Evolutionary conservation across 2,113 vertebrate species (phyloP).

Genomic region (Acanthochromis polyacanthus): DNA sequence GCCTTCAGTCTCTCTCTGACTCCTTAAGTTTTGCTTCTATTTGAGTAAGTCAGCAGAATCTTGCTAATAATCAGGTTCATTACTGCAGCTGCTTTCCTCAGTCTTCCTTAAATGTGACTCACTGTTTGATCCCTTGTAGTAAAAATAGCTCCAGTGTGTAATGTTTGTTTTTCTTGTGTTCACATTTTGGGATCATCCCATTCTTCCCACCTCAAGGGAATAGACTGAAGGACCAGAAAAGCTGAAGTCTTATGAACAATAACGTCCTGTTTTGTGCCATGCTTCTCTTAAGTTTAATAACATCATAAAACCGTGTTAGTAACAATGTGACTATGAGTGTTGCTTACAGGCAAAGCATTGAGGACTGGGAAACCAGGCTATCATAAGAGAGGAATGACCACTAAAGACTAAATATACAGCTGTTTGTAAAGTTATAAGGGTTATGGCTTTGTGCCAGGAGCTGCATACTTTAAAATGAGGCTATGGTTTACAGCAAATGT

Average conservation of each 20-base stretch:
- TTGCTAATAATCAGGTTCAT: conserved; percentile 4
- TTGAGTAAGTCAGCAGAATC: conserved; percentile 5
- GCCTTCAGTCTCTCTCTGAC: neutral
- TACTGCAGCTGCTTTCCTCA: conserved; percentile 1
- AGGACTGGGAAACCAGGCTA: neutral
- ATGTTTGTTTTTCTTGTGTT: neutral
- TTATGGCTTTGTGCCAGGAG: conserved; percentile 16
- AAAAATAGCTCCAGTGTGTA: conserved; percentile 17
- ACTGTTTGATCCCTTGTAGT: neutral
- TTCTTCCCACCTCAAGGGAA: neutral
- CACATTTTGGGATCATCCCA: conserved; percentile 12
- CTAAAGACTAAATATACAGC: neutral
- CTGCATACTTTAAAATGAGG: conserved; percentile 1
- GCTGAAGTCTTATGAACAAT: neutral
- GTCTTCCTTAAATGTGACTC: neutral
- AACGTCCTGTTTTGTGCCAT: neutral
- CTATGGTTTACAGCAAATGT: neutral
- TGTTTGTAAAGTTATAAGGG: conserved; percentile 40
- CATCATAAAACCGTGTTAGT: neutral
- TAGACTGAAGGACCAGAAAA: neutral
- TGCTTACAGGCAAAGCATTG: neutral
- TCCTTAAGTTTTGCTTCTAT: neutral
- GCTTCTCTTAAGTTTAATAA: neutral
- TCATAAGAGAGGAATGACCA: neutral
- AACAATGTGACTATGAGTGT: neutral